Evolutionary conservation across 2,113 vertebrate genomes (phyloP).

Genomic region (Herpetotheres cachinnans): DNA sequence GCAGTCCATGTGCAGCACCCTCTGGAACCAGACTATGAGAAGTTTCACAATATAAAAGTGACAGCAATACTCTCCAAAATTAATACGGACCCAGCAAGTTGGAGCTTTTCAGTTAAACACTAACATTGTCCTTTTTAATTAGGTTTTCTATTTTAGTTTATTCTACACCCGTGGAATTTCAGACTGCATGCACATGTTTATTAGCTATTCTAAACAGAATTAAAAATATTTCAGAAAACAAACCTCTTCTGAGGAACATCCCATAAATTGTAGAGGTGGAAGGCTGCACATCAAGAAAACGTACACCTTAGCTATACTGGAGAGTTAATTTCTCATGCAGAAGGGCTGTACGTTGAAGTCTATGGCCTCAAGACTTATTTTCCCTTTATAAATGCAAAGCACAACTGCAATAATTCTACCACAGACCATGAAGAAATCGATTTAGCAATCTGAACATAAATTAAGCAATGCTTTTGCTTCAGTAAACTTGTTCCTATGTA

Average conservation of each 20-base stretch:
- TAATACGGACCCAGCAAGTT: fast-evolving
- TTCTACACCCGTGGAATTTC: background rate
- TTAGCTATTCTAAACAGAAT: background rate
- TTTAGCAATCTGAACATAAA: slow-evolving; percentile 49
- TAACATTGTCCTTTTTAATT: background rate
- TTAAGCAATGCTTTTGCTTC: slow-evolving; percentile 55
- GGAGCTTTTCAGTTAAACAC: background rate
- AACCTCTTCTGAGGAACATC: background rate
- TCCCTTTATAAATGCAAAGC: slow-evolving; percentile 35
- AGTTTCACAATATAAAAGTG: background rate
- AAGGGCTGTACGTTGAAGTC: background rate
- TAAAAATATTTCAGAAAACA: background rate
- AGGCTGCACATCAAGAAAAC: background rate
- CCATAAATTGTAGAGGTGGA: background rate
- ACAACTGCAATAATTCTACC: slow-evolving; percentile 19
- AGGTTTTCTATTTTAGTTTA: background rate
- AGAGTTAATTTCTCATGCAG: background rate
- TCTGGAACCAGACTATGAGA: background rate
- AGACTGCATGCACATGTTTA: background rate
- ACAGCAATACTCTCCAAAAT: background rate
- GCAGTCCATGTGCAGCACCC: background rate
- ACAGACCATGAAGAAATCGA: slow-evolving; percentile 50
- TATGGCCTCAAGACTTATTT: background rate
- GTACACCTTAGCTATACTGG: background rate
- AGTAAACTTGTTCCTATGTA: slow-evolving; percentile 31